Conservation (phyloP, 2,797 vertebrate species). For the Lepilemur septentrionalis region DNA sequence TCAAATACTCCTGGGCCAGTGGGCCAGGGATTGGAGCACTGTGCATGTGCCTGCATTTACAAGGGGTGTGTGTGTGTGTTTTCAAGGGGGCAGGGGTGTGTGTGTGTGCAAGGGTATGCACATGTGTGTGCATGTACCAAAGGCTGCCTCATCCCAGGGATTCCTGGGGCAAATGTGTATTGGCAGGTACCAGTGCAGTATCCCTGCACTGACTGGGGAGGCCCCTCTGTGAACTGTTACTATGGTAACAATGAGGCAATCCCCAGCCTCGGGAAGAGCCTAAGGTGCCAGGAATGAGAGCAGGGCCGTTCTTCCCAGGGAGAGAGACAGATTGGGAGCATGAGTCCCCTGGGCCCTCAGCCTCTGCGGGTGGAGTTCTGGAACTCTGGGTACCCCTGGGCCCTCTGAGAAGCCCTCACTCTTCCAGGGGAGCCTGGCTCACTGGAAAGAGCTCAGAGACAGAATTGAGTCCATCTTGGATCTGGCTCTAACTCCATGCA, state of each 20-base stretch:
- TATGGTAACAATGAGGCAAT: constrained; percentile 75
- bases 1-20: neutral
- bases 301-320: constrained; percentile 46
- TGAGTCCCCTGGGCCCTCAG: neutral
- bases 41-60: neutral
- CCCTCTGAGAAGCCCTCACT: neutral
- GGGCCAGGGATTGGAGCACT: neutral
- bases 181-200: neutral
- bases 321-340: neutral
- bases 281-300: constrained; percentile 52
- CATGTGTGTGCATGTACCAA: neutral
- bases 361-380: neutral
- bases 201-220: constrained; percentile 43
- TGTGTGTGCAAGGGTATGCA: neutral
- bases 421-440: neutral
- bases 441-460: neutral
- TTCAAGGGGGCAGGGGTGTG: neutral
- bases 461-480: neutral
- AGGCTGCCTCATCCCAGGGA: neutral
- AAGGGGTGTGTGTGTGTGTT: neutral
- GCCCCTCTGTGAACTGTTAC: constrained; percentile 63
- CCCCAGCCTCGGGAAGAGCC: constrained; percentile 38
- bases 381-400: neutral
- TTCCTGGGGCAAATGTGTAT: neutral
- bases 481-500: neutral